Conservation (phyloP, 2,797 vertebrate genomes). For the Gephyroberyx darwinii region DNA sequence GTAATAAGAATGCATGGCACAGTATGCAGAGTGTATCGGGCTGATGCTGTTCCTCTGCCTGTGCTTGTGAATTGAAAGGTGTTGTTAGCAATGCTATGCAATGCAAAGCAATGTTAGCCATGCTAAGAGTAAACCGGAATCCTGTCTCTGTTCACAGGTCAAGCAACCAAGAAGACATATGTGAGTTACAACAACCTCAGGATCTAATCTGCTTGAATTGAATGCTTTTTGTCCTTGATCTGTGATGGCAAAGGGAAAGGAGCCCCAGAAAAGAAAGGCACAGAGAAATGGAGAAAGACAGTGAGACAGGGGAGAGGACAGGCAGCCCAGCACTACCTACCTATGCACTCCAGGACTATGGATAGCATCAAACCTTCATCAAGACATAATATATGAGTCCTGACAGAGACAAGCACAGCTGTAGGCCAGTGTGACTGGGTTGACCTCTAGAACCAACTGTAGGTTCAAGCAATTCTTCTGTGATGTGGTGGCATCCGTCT, state of each 20-base stretch:
- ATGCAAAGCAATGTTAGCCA: no score
- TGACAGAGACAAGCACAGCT: slow-evolving; percentile 60
- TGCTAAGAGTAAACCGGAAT: slow-evolving; percentile 36
- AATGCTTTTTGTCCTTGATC: slow-evolving; percentile 61
- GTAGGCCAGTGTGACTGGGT: slow-evolving; percentile 50
- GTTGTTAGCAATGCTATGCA: slow-evolving; percentile 14
- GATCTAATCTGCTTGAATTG: slow-evolving; percentile 74
- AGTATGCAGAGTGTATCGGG: slow-evolving; percentile 39
- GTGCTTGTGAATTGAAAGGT: slow-evolving; percentile 14
- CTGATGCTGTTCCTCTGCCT: slow-evolving; percentile 45
- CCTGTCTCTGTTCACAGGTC: slow-evolving; percentile 68
- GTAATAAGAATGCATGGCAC: slow-evolving; percentile 58
- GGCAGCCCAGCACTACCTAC: slow-evolving; percentile 70
- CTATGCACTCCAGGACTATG: slow-evolving; percentile 73
- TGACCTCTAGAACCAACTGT: slow-evolving; percentile 48
- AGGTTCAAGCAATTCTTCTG: slow-evolving; percentile 49
- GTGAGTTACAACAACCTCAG: slow-evolving; percentile 85
- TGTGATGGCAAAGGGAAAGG: slow-evolving; percentile 51
- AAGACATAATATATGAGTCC: slow-evolving; percentile 68
- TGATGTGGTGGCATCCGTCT: slow-evolving; percentile 44
- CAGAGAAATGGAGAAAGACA: slow-evolving; percentile 30
- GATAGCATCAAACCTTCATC: slow-evolving; percentile 69
- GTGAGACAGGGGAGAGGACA: slow-evolving; percentile 32
- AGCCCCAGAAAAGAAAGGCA: slow-evolving; percentile 27
- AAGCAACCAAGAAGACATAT: slow-evolving; percentile 82